Conservation (phyloP, 2,797 vertebrate species). For the Trachurus trachurus region DNA sequence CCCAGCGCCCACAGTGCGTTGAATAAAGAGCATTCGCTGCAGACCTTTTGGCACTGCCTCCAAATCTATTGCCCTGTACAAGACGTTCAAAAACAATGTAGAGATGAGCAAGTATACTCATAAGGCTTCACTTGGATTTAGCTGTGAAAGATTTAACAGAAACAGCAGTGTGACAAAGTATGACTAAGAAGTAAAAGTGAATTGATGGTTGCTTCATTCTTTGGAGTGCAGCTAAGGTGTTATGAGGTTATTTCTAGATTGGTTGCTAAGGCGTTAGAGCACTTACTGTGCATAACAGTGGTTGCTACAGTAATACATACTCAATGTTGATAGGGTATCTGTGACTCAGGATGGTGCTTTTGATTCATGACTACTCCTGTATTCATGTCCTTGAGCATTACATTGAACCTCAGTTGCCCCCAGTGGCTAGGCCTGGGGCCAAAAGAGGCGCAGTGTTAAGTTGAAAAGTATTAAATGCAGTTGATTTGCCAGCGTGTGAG, state of each 20-base stretch:
- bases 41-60: slow-evolving; percentile 54
- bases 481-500: neutral
- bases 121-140: neutral
- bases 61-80: slow-evolving; percentile 27
- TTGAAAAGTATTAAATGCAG: neutral
- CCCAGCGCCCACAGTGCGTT: slow-evolving; percentile 24
- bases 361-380: neutral
- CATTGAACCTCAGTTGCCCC: neutral
- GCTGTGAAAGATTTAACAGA: neutral
- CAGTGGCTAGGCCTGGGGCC: neutral
- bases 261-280: neutral
- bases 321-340: neutral
- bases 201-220: neutral
- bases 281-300: neutral
- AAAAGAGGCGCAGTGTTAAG: neutral
- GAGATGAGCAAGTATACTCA: slow-evolving; percentile 8
- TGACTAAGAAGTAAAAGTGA: neutral
- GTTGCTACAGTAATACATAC: neutral
- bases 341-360: neutral
- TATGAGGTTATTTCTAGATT: neutral
- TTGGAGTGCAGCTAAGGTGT: neutral
- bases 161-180: neutral
- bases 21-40: slow-evolving; percentile 54
- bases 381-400: neutral
- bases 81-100: slow-evolving; percentile 24